Percentiles rank a stretch among this genome's conserved stretches.
phyloP scores from a whole-genome alignment of 1,140 invertebrate species.

The Pseudomyrmex cubaensis region DNA sequence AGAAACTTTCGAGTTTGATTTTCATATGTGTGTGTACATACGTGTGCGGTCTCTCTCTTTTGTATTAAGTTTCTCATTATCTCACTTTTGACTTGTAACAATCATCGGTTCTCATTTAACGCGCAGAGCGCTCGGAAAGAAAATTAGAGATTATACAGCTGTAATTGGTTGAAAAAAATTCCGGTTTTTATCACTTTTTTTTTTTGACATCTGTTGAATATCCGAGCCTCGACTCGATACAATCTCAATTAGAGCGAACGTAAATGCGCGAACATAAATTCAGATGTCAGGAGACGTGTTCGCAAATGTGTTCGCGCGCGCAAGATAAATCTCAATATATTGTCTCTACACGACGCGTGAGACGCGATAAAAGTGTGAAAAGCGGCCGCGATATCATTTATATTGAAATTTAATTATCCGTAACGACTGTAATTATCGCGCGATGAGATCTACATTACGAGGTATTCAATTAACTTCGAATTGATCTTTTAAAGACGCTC shows the following conservation, averaged over 20 bases:
- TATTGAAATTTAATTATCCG: conserved; percentile 26
- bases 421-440: not conserved
- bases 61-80: not conserved
- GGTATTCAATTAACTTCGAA: conserved; percentile 11
- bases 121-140: not conserved
- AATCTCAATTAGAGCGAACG: conserved; percentile 17
- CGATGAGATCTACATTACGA: not conserved
- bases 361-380: not conserved
- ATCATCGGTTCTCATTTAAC: not conserved
- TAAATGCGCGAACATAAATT: not conserved
- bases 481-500: not conserved
- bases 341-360: not conserved
- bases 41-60: not conserved
- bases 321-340: not conserved
- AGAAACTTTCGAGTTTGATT: not conserved
- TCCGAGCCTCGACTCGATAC: not conserved
- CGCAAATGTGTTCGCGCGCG: no score
- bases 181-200: not conserved
- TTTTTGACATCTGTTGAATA: not conserved
- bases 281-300: no score
- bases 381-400: not conserved
- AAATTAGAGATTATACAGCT: not conserved
- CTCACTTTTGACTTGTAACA: not conserved
- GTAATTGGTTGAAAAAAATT: not conserved
- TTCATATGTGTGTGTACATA: no score